Conservation (phyloP, 2,888 invertebrate species). For the Anarsia innoxiella region DNA sequence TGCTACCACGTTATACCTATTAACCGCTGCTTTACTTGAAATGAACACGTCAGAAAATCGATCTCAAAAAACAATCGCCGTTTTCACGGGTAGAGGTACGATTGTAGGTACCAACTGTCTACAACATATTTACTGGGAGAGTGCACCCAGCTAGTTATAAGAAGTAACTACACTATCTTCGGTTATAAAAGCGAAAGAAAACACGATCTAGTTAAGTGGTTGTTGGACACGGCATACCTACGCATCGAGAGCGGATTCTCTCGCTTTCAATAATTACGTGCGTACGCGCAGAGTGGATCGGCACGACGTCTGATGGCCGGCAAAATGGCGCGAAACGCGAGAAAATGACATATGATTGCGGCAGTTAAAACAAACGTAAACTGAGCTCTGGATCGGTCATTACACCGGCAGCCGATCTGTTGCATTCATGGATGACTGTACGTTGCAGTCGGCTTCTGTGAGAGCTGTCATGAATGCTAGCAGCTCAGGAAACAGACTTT, state of each 20-base stretch:
- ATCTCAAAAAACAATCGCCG: too few species aligned
- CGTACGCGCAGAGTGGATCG: constrained; percentile 34
- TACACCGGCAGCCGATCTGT: constrained; percentile 30
- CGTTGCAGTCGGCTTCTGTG: too few species aligned
- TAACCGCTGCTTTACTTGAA: too few species aligned
- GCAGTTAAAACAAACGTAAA: constrained; percentile 56
- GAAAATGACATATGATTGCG: constrained; percentile 62
- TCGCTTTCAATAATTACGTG: constrained; percentile 45
- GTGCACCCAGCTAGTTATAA: constrained; percentile 12
- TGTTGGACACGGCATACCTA: constrained; percentile 24
- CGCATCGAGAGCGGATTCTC: constrained; percentile 37
- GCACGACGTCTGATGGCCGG: constrained; percentile 37
- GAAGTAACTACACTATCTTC: constrained; percentile 16
- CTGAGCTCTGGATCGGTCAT: constrained; percentile 35
- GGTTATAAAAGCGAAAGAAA: constrained; percentile 25
- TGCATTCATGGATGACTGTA: constrained; percentile 14
- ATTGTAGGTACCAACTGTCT: too few species aligned
- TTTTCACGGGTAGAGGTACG: too few species aligned
- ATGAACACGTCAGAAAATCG: too few species aligned
- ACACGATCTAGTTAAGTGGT: constrained; percentile 22
- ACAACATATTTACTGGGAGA: constrained; percentile 10
- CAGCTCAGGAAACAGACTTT: too few species aligned
- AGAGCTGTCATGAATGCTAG: neutral
- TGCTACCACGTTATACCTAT: too few species aligned
- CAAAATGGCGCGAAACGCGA: constrained; percentile 52